Conservation (phyloP, 1,140 invertebrate species). For the Pseudobourletiella spinata region DNA sequence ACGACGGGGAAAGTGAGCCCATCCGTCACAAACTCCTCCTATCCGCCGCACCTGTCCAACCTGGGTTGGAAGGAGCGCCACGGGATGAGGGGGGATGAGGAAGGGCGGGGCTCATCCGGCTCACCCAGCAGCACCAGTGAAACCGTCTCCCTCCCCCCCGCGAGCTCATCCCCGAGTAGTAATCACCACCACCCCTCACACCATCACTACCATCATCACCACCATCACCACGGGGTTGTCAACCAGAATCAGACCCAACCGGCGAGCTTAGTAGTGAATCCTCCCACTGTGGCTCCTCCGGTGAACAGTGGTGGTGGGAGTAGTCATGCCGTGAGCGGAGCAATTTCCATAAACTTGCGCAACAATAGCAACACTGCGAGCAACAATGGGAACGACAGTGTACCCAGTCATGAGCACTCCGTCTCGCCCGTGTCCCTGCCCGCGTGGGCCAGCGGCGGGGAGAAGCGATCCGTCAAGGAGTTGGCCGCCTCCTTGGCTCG, state of each 20-base stretch:
- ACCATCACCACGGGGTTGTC: no score
- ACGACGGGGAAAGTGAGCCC: conserved; percentile 28
- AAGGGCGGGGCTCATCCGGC: conserved; percentile 1
- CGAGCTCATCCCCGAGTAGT: conserved; percentile 12
- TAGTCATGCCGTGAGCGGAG: conserved; percentile 13
- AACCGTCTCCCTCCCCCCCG: conserved; percentile 9
- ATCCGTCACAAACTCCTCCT: background rate
- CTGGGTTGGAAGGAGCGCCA: no score
- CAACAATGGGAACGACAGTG: conserved; percentile 9
- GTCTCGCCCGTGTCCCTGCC: conserved; percentile 27
- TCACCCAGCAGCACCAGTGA: background rate
- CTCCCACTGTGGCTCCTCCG: no score
- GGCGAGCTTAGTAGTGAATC: conserved; percentile 7
- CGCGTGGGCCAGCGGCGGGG: conserved; percentile 10
- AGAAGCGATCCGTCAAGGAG: conserved; percentile 32
- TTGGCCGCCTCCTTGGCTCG: conserved; percentile 30
- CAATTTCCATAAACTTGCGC: conserved; percentile 19
- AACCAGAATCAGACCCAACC: conserved; percentile 5
- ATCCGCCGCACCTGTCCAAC: conserved; percentile 15
- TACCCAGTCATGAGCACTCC: background rate
- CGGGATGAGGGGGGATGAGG: background rate
- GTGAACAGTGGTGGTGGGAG: background rate
- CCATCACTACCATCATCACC: no score
- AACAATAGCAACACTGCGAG: conserved; percentile 7
- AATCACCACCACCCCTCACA: no score